These are phyloP conservation scores for Ciconia nigra DNA, from an alignment of 2,797 vertebrate species.

Conservation along the genomic window DNA sequence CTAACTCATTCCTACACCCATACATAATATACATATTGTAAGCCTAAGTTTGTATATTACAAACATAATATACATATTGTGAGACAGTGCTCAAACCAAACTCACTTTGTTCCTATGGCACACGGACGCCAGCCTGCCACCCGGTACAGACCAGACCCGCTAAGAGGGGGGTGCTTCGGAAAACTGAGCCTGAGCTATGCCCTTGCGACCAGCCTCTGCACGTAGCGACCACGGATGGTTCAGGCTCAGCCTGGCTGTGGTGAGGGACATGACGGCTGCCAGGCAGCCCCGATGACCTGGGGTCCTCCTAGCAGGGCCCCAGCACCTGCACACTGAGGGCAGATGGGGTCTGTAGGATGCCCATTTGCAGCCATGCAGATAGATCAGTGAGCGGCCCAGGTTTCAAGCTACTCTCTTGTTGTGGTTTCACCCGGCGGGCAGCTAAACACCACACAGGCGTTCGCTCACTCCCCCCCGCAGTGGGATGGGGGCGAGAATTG, in stretches of 20 bases:
- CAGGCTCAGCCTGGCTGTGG: neutral
- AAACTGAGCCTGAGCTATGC: neutral
- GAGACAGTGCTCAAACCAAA: neutral
- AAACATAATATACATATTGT: neutral
- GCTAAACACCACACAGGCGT: too few relatives aligned
- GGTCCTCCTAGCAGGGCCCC: neutral
- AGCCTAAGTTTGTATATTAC: neutral
- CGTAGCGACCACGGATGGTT: fast-evolving
- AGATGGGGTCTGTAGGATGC: neutral
- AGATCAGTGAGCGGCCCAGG: fast-evolving
- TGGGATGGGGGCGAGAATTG: too few relatives aligned
- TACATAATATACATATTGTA: neutral
- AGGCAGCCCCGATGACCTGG: neutral
- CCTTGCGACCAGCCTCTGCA: neutral
- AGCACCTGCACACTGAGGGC: neutral
- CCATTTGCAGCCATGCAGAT: neutral
- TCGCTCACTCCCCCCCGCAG: too few relatives aligned
- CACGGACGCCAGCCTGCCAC: neutral
- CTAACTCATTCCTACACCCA: neutral
- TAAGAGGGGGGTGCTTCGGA: neutral
- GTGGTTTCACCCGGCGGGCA: too few relatives aligned
- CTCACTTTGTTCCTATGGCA: neutral
- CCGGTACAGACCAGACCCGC: fast-evolving
- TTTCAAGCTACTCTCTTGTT: neutral
- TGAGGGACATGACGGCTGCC: neutral